A percentile compares a stretch with the other conserved stretches of the same genome.
Conservation (phyloP, 2,888 invertebrate genomes). For the Thymelicus sylvestris region DNA sequence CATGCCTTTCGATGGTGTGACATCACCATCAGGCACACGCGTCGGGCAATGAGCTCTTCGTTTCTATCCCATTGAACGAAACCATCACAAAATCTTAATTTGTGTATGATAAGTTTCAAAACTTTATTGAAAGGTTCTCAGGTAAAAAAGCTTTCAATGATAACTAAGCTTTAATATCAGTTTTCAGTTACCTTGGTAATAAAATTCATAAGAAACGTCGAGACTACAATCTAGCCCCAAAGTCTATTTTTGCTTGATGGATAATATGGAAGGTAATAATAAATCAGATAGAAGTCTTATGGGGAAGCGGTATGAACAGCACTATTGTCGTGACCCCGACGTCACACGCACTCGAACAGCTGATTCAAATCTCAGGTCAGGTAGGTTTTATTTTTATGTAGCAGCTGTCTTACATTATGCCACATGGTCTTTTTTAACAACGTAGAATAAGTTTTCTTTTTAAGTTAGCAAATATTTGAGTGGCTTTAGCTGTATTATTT, state of each 20-base stretch:
- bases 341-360: slow-evolving; percentile 63
- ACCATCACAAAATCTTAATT: neutral
- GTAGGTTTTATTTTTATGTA: slow-evolving; percentile 65
- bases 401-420: slow-evolving; percentile 52
- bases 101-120: neutral
- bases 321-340: slow-evolving; percentile 45
- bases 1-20: too few species aligned
- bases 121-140: neutral
- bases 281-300: slow-evolving; percentile 24
- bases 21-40: too few species aligned
- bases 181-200: neutral
- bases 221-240: neutral
- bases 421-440: slow-evolving; percentile 39
- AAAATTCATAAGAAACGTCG: slow-evolving; percentile 17
- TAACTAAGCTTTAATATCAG: neutral
- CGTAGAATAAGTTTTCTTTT: neutral
- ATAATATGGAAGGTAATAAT: slow-evolving; percentile 32
- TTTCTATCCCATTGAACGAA: neutral
- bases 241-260: slow-evolving; percentile 1
- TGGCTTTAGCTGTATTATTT: neutral
- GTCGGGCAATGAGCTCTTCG: too few species aligned
- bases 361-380: slow-evolving; percentile 62
- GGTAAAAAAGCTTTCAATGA: slow-evolving; percentile 9
- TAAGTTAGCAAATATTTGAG: neutral
- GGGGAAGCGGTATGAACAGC: slow-evolving; percentile 44